These are phyloP conservation scores for Flexamia atlantica DNA, from an alignment of 2,888 invertebrate genomes.

Conservation along the genomic window DNA sequence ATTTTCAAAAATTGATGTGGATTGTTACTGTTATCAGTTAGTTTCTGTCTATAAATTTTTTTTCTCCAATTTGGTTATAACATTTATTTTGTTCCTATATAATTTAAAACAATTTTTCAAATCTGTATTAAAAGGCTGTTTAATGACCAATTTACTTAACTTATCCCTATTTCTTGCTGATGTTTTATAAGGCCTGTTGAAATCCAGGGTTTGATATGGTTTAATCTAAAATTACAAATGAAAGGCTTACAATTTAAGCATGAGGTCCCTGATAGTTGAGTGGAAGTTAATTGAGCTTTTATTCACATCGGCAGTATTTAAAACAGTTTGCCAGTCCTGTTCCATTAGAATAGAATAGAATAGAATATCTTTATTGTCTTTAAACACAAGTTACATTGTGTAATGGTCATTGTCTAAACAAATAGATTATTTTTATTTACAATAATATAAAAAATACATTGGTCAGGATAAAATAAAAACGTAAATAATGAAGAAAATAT, in stretches of 20 bases:
- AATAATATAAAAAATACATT: no score
- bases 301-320: background rate
- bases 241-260: background rate
- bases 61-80: background rate
- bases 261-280: background rate
- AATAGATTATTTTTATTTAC: no score
- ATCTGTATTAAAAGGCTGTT: background rate
- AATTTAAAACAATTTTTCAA: background rate
- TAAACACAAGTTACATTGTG: no score
- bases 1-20: background rate
- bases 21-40: background rate
- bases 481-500: no score
- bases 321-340: background rate
- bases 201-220: background rate
- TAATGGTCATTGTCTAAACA: no score
- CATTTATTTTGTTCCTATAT: background rate
- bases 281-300: background rate
- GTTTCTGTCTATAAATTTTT: background rate
- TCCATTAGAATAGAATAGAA: no score
- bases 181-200: background rate
- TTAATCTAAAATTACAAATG: background rate
- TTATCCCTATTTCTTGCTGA: constrained; percentile 22
- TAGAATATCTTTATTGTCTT: no score
- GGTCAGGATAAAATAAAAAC: no score
- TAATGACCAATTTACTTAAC: constrained; percentile 4